Base-by-base conservation (phyloP, 2,888 invertebrate genomes). In the Cryptophagus acutangulus region DNA sequence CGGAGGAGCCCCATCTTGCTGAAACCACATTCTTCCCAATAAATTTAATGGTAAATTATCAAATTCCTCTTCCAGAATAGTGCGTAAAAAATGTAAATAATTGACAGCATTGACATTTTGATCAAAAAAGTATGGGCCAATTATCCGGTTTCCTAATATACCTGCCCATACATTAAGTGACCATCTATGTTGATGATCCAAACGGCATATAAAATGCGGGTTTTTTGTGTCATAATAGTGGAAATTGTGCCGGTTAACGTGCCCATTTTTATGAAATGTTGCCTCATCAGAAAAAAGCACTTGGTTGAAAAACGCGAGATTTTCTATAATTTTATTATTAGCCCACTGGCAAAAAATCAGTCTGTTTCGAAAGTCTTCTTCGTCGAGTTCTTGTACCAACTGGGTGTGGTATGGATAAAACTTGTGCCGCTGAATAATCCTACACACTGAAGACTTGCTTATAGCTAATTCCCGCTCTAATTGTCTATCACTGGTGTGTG, bases 1-100 rank as follows among this genome's bases (percentile, higher is more conserved):
- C 24, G 46, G 46, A 33, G 52, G 50, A 40, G 47, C 45, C 12
- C 46, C 45, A 43, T 51, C 48, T 38, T 52, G 45, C 37, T 47
- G 48, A 33, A 30, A 49, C 48, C 49, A 52, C 54, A 50, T 50
- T 8, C 31, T 26, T 20, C 41, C 16, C 15, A 33, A 25, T 25
- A 31, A 12, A 17, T 38, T 17, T 18, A 33, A 3, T 9, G 30
- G n/a, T 8, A 38, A n/a, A 10, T 41, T 17, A 3, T 28, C 14
- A 18, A 41, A 41, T 15, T 25, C 5, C 36, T 18, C 24, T 18
- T 24, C 20, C 20, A 9, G 8, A n/a, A 25, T 35, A 26, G 9
- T 35, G 6, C 5, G 20, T 35, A 35, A 35, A 25, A 35, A 26
- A 5, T 25, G 12, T 17, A 20, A 26, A 25, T 35, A 6, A 6